These are phyloP conservation scores for Diarsia mendica DNA, from an alignment of 2,888 invertebrate species.

Conservation along the genomic window DNA sequence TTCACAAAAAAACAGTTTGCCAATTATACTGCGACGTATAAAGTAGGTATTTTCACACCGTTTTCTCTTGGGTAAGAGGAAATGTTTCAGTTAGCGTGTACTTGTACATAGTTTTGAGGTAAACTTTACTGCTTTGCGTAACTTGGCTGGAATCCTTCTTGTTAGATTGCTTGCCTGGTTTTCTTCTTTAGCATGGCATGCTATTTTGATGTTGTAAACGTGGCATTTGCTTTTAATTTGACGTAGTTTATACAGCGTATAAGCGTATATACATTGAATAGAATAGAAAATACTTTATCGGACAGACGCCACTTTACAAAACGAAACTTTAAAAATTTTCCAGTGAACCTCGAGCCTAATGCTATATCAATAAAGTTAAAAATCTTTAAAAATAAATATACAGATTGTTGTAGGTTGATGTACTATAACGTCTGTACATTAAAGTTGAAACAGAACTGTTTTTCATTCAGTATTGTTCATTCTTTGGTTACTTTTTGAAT, in stretches of 20 bases:
- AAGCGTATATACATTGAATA: neutral
- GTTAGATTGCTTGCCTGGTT: conserved; percentile 15
- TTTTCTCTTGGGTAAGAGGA: conserved; percentile 25
- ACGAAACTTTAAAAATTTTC: too few species aligned
- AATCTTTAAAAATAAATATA: too few species aligned
- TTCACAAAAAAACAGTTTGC: neutral
- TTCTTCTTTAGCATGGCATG: conserved; percentile 8
- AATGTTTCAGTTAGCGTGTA: conserved; percentile 22
- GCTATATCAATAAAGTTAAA: too few species aligned
- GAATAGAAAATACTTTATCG: too few species aligned
- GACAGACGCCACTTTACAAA: too few species aligned
- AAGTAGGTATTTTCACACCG: conserved; percentile 26
- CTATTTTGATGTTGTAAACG: conserved; percentile 7
- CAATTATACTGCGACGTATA: neutral
- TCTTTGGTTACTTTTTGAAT: too few species aligned
- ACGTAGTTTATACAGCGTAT: neutral
- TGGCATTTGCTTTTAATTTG: conserved; percentile 16
- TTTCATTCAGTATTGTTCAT: too few species aligned
- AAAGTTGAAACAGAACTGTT: too few species aligned
- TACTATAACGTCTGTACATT: too few species aligned
- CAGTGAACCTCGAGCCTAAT: too few species aligned
- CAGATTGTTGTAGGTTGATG: too few species aligned
- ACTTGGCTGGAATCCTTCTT: conserved; percentile 10
- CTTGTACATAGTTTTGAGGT: neutral
- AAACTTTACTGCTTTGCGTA: conserved; percentile 33